A percentile compares a stretch with the other conserved stretches of the same genome.
Conservation (phyloP, 1,140 invertebrate genomes). For the Luehdorfia chinensis region DNA sequence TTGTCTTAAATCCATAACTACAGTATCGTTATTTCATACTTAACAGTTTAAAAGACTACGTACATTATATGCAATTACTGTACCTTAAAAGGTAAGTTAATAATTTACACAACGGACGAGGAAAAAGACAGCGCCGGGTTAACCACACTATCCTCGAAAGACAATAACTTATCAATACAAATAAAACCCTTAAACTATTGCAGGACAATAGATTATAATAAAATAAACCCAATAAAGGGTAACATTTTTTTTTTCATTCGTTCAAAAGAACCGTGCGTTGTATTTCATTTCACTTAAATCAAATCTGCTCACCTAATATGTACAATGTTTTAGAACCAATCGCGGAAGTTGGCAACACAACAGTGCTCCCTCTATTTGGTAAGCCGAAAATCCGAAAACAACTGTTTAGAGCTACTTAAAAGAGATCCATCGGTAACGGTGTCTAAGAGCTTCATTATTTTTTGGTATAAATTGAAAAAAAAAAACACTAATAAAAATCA, state of each 20-base stretch:
- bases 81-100: constrained; percentile 62
- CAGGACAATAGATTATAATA: constrained; percentile 49
- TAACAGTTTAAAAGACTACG: constrained; percentile 70
- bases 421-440: constrained; percentile 75
- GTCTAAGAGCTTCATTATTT: constrained; percentile 67
- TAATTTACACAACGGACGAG: constrained; percentile 72
- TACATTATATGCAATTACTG: constrained; percentile 72
- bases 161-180: constrained; percentile 49
- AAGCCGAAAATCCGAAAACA: constrained; percentile 48
- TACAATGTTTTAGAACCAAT: constrained; percentile 50
- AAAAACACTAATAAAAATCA: constrained; percentile 65
- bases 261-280: constrained; percentile 37
- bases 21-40: constrained; percentile 68
- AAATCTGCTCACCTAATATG: constrained; percentile 43
- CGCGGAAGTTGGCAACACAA: constrained; percentile 22
- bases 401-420: constrained; percentile 59
- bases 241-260: constrained; percentile 30
- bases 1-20: constrained; percentile 66
- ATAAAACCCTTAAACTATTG: constrained; percentile 51
- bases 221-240: constrained; percentile 42
- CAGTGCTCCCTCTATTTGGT: constrained; percentile 59
- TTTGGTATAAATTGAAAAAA: constrained; percentile 74
- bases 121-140: constrained; percentile 23
- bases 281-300: constrained; percentile 33
- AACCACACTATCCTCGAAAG: constrained; percentile 28